Evolutionary conservation across 1,140 invertebrate genomes (phyloP).

Genomic region (Drosophila trapezifrons): DNA sequence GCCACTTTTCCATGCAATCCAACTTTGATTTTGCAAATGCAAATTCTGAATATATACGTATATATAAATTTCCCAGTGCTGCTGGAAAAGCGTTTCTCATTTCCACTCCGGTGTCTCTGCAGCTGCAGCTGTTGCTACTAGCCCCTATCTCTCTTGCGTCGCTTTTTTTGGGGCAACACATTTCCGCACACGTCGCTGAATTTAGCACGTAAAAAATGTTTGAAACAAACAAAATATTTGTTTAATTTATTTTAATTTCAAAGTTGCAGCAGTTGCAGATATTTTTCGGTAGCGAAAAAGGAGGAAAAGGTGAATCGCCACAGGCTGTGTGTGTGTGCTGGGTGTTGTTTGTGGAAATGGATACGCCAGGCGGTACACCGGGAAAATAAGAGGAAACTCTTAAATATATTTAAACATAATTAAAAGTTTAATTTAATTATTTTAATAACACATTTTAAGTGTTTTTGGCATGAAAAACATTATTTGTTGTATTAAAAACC

Average conservation of each 20-base stretch:
- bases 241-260: conserved; percentile 81
- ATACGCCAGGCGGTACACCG: conserved; percentile 34
- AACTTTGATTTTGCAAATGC: conserved; percentile 60
- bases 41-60: conserved; percentile 38
- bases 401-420: background rate
- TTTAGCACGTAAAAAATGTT: conserved; percentile 73
- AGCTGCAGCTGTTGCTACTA: conserved; percentile 42
- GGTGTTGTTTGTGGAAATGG: conserved; percentile 44
- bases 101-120: conserved; percentile 34
- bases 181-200: conserved; percentile 60
- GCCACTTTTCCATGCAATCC: conserved; percentile 19
- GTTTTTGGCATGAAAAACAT: background rate
- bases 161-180: conserved; percentile 39
- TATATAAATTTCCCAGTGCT: conserved; percentile 19
- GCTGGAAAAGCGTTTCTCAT: conserved; percentile 33
- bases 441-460: background rate
- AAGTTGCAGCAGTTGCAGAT: conserved; percentile 76
- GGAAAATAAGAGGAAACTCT: background rate
- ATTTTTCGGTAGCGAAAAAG: conserved; percentile 38
- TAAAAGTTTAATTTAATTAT: background rate
- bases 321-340: conserved; percentile 27
- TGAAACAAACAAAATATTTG: conserved; percentile 80
- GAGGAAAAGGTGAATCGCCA: conserved; percentile 34
- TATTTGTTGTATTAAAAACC: too few relatives aligned
- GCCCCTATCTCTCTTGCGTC: conserved; percentile 7